Conservation (phyloP, 2,888 invertebrate genomes). For the Cephonodes hylas region DNA sequence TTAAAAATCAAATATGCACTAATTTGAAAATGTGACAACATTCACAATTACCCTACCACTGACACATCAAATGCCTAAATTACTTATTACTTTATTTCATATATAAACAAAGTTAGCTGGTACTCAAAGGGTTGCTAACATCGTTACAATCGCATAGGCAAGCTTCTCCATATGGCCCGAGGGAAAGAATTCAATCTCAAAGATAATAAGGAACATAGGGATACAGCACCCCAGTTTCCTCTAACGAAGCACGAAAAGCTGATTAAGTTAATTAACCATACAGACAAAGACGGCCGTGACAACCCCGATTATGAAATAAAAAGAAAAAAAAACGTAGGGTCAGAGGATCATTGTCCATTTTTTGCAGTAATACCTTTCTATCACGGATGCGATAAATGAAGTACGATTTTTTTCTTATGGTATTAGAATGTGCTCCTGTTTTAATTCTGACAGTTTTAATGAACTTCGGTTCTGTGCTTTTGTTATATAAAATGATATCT, state of each 20-base stretch:
- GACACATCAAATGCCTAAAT: not conserved
- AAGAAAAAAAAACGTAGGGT: not conserved
- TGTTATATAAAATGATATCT: no score
- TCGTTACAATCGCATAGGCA: not conserved
- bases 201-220: conserved; percentile 2
- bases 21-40: no score
- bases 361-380: not conserved
- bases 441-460: not conserved
- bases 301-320: not conserved
- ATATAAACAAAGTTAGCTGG: not conserved
- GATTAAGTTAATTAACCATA: not conserved
- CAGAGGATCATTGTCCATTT: not conserved
- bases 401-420: not conserved
- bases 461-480: no score
- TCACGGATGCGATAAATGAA: not conserved
- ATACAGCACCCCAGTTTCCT: not conserved
- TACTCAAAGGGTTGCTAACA: not conserved
- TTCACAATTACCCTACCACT: not conserved
- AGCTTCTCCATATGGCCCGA: not conserved
- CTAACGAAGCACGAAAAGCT: conserved; percentile 2
- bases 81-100: not conserved
- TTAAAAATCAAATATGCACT: no score
- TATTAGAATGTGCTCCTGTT: not conserved
- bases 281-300: not conserved
- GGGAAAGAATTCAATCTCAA: conserved; percentile 4